Conservation (phyloP, 2,888 invertebrate species). For the Drosophila lacicola region DNA sequence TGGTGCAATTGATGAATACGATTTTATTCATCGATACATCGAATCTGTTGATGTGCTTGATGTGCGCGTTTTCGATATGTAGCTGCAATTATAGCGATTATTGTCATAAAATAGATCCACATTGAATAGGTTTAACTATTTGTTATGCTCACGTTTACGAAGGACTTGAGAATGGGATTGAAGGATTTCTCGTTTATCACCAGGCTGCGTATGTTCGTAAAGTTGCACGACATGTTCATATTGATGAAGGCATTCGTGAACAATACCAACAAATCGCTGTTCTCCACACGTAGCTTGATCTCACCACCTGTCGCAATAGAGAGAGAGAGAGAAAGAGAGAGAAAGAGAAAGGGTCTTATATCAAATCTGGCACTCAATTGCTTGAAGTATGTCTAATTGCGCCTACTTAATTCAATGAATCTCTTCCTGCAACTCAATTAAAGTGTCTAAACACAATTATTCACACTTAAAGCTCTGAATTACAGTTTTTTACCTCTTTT, state of each 20-base stretch:
- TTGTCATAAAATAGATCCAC: too few species aligned
- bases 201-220: conserved; percentile 76
- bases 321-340: conserved; percentile 1
- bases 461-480: too few species aligned
- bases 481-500: too few species aligned
- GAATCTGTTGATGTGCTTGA: conserved; percentile 79
- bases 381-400: too few species aligned
- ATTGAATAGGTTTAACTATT: too few species aligned
- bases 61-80: conserved; percentile 53
- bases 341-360: background rate
- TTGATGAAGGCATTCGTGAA: conserved; percentile 80
- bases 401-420: too few species aligned
- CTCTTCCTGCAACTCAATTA: too few species aligned
- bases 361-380: too few species aligned
- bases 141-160: conserved; percentile 73
- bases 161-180: conserved; percentile 64
- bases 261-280: conserved; percentile 74
- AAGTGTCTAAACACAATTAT: too few species aligned
- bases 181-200: conserved; percentile 81
- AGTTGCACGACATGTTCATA: conserved; percentile 77
- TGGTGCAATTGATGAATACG: conserved; percentile 78
- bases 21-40: conserved; percentile 82
- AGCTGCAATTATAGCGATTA: conserved; percentile 59
- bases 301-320: conserved; percentile 63
- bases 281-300: conserved; percentile 79